Base-by-base conservation (phyloP, 2,888 invertebrate genomes). In the Agrotis puta region DNA sequence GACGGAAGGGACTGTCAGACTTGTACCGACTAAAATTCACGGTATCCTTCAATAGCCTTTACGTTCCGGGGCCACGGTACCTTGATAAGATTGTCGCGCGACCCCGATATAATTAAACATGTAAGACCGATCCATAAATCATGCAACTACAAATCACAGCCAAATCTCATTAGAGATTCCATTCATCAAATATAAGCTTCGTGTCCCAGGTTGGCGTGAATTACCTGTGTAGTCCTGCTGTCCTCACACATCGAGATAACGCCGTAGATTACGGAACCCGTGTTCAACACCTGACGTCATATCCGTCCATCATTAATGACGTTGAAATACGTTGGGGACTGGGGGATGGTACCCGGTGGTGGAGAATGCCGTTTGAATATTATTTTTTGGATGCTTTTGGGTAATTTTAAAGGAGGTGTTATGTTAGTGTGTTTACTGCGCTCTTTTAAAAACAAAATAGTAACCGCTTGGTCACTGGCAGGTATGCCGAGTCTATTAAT, bases 251-350 rank as follows among this genome's bases (percentile, higher is more conserved):
- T 70, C 58, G 68, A 59, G 81, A 85, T 87, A 85, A 84, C 79
- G 65, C 74, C 66, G 53, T 72, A 82, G 81, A 85, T 87, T 83
- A 87, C 80, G 39, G 64, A 54, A 81, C 76, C 85, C 85, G 73
- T 79, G 85, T 79, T 76, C 72, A 64, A 69, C 63, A 74, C 63
- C 57, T 74, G 69, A 66, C 83, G 70, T 80, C 81, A 79, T 82
- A 84, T 78, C 59, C 77, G 75, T 84, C 84, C 87, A 87, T 87
- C 86, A 81, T 82, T 85, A 86, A 86, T 85, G 82, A 82, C 72
- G 68, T 58, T 48, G 77, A 70, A 67, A 67, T 72, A 67, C 57
- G 58, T 43, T 47, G 9, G 16, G 51, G 65, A 58, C 47, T 47
- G 53, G 27, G 51, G 50, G 5, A 47, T 51, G 64, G 33, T 33